Base-by-base conservation (phyloP, 2,888 invertebrate genomes). In the Heliothis peltigera region DNA sequence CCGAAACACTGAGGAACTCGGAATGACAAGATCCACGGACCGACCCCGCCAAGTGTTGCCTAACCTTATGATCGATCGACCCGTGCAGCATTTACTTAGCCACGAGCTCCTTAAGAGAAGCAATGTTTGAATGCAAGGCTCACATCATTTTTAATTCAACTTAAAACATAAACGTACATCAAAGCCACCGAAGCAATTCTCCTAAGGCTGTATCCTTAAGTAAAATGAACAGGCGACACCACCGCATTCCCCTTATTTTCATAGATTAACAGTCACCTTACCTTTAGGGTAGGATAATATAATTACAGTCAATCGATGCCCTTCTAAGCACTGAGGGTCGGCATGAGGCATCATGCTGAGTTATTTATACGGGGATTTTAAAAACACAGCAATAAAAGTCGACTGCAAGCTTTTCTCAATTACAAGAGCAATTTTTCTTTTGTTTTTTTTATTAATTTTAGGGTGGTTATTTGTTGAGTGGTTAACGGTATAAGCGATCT, bases 281-380 rank as follows among this genome's bases (percentile, higher is more conserved):
- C 85, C 84, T 84, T 39, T 83, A 76, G 88, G 92, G 91, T 87
- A 83, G 84, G 83, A 86, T 92, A 92, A 93, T 92, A 89, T 89
- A 91, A 93, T 93, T 92, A 92, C 84, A 77, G 84, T 84, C 91
- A 92, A 92, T 92, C 92, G 92, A 92, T 92, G 91, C 81, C 84
- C 84, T 89, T 88, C 91, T 87, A 77, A 85, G 89, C 64, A 84
- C 82, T 70, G 71, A 39, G 39, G 77, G 76, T 42, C 18, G 59
- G 85, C 81, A 83, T 75, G 65, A 76, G 83, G 78, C 82, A 85
- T 82, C 91, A 85, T 81, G 90, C 91, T 89, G 91, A 75, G 88
- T 89, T 89, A 88, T 91, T 89, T 89, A 90, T 89, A 83, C 83
- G 79, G 59, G 78, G 76, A 65, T 69, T 73, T 72, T 61, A 69